phyloP scores from a whole-genome alignment of 2,113 vertebrate species.

The Sprattus sprattus region DNA sequence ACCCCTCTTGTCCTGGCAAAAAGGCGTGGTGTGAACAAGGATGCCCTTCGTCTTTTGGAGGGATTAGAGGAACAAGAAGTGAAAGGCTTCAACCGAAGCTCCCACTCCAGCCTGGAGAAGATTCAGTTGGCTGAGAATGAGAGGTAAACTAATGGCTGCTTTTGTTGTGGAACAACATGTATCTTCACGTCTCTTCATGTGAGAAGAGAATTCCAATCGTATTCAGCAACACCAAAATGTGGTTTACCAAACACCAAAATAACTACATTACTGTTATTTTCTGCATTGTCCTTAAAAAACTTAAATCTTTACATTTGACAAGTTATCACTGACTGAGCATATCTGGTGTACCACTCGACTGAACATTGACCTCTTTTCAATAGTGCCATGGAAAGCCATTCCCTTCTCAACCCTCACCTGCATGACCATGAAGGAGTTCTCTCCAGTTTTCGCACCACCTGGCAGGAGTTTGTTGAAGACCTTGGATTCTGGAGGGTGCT shows the following conservation, averaged over 20 bases:
- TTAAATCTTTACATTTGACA: no score
- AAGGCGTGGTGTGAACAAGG: slow-evolving; percentile 83
- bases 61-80: slow-evolving; percentile 86
- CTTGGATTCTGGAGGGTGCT: slow-evolving; percentile 87
- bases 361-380: not conserved
- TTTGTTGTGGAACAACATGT: not conserved
- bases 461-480: slow-evolving; percentile 88
- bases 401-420: slow-evolving; percentile 81
- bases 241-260: no score
- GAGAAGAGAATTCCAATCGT: no score
- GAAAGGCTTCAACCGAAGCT: slow-evolving; percentile 84
- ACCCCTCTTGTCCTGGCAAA: slow-evolving; percentile 85
- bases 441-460: slow-evolving; percentile 83
- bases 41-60: slow-evolving; percentile 82
- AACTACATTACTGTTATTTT: no score
- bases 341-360: not conserved
- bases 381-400: slow-evolving; percentile 88
- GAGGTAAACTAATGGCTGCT: slow-evolving; percentile 64
- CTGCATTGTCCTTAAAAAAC: no score
- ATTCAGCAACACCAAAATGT: no score
- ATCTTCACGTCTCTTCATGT: not conserved
- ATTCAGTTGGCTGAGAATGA: slow-evolving; percentile 85
- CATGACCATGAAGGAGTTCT: slow-evolving; percentile 82
- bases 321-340: no score
- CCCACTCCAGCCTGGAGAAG: slow-evolving; percentile 84